Base-by-base conservation (phyloP, 2,113 vertebrate genomes). In the Apus apus region DNA sequence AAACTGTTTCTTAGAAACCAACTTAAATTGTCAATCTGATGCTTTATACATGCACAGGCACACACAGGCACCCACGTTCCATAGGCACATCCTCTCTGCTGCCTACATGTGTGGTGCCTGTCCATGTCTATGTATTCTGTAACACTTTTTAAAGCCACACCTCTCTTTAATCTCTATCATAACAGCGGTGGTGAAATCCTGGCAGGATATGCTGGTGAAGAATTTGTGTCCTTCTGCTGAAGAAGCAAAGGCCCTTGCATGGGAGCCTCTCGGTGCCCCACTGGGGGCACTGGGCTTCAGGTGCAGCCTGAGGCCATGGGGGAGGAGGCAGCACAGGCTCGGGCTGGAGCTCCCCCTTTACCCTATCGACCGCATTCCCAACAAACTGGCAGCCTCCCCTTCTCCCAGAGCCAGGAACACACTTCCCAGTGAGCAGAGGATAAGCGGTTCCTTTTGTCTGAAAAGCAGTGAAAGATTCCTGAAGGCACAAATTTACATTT, bases 1-100 rank as follows among this genome's bases (percentile, higher is more conserved):
- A 78, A 94, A 74, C 56, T 46, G 89, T 90, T 94, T 67, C 90
- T 97, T 92, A 84, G 93, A 87, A 90, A 96, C 88, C 70, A 48
- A 53, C 61, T 92, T 86, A 46, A 56, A 1, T 71, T 67, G 57
- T 89, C 79, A 84, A 0, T 46, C 75, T 60, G 72, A 43, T 56
- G 72, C 61, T 71, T 74, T 36, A 22, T 23, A 73, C 21, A 17
- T 27, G 30, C 3, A 1, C 2, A 7, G 8, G 4, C 46, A 11
- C 34, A 3, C 32, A 29, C 22, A 5, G 0, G 11, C 36, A 26
- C 32, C 66, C 68, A 67, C 65, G 15, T 68, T 66, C 87, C 38
- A 6, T 3, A 27, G 64, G 68, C 48, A 40, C 34, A 13, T 34
- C 15, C 0, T 11, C 25, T 5, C 74, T 78, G 64, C 50, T 66